These are phyloP conservation scores for Astreopora myriophthalma DNA, from an alignment of 64 coral and sea anemone species.

Conservation along the genomic window DNA sequence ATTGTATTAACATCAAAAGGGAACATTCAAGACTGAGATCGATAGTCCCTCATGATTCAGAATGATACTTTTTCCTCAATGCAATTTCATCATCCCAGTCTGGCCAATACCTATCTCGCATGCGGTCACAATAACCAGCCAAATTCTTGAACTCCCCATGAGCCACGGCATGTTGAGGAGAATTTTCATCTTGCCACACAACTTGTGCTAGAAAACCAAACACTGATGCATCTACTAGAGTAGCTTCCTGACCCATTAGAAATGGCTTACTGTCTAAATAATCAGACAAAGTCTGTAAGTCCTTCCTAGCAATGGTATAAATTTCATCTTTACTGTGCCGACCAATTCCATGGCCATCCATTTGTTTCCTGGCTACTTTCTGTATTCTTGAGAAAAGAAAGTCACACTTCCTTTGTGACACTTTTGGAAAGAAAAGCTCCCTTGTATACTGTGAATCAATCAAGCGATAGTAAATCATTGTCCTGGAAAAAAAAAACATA, in stretches of 20 bases:
- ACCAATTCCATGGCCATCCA: constrained; percentile 77
- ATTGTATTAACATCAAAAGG: too few relatives aligned
- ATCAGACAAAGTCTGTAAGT: constrained; percentile 64
- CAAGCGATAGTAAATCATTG: constrained; percentile 81
- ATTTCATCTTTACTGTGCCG: constrained; percentile 71
- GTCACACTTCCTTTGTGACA: constrained; percentile 15
- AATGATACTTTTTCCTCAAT: constrained; percentile 10
- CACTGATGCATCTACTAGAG: constrained; percentile 65
- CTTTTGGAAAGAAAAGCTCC: constrained; percentile 23
- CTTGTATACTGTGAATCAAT: constrained; percentile 22
- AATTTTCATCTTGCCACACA: constrained; percentile 74
- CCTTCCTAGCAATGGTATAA: constrained; percentile 49
- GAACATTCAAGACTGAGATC: not conserved
- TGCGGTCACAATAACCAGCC: constrained; percentile 65
- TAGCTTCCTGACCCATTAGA: constrained; percentile 71
- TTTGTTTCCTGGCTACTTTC: not conserved
- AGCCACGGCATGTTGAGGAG: constrained; percentile 46
- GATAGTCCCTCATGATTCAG: not conserved
- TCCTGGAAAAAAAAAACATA: constrained; percentile 35
- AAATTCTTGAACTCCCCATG: constrained; percentile 71
- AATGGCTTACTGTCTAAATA: constrained; percentile 56
- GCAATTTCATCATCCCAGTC: constrained; percentile 68
- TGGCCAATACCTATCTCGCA: constrained; percentile 67
- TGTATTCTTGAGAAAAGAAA: constrained; percentile 3
- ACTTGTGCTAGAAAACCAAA: constrained; percentile 75